These are phyloP conservation scores for Gonioctena quinquepunctata DNA, from an alignment of 1,140 invertebrate species.

Conservation along the genomic window DNA sequence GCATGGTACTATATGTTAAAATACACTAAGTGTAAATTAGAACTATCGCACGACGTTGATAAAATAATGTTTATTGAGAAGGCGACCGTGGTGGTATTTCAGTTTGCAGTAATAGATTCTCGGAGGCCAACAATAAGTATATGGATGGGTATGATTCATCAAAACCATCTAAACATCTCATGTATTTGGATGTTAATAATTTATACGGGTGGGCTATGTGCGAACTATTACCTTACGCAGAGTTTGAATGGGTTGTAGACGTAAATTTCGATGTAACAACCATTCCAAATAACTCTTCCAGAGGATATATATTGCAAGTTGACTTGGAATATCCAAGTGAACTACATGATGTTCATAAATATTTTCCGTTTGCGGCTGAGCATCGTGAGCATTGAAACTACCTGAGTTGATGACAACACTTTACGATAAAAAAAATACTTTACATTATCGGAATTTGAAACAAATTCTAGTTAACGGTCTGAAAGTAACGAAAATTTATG, in stretches of 20 bases:
- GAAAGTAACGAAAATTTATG: constrained; percentile 7
- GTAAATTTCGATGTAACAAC: constrained; percentile 37
- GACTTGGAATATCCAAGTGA: constrained; percentile 11
- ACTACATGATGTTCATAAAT: constrained; percentile 46
- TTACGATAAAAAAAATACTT: constrained; percentile 47
- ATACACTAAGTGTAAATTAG: not conserved
- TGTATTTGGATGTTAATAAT: constrained; percentile 62
- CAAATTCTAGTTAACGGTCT: not conserved
- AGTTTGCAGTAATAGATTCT: constrained; percentile 43
- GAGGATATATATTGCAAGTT: constrained; percentile 46
- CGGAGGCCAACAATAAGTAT: constrained; percentile 54
- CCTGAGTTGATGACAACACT: constrained; percentile 53
- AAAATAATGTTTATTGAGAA: constrained; percentile 50
- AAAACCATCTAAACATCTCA: constrained; percentile 48
- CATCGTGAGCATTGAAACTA: constrained; percentile 33
- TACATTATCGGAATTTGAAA: constrained; percentile 47
- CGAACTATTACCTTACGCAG: constrained; percentile 51
- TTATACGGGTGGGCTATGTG: constrained; percentile 61
- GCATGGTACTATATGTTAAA: too few species aligned
- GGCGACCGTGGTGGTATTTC: constrained; percentile 50
- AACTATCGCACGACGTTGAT: constrained; percentile 30
- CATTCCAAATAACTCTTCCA: constrained; percentile 44
- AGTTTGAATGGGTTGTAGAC: constrained; percentile 58
- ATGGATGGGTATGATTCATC: constrained; percentile 53
- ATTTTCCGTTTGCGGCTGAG: constrained; percentile 54